Percentiles rank a stretch among this genome's conserved stretches.
These are phyloP conservation scores for Drymonia ruficornis DNA, from an alignment of 2,888 invertebrate genomes.

Conservation along the genomic window DNA sequence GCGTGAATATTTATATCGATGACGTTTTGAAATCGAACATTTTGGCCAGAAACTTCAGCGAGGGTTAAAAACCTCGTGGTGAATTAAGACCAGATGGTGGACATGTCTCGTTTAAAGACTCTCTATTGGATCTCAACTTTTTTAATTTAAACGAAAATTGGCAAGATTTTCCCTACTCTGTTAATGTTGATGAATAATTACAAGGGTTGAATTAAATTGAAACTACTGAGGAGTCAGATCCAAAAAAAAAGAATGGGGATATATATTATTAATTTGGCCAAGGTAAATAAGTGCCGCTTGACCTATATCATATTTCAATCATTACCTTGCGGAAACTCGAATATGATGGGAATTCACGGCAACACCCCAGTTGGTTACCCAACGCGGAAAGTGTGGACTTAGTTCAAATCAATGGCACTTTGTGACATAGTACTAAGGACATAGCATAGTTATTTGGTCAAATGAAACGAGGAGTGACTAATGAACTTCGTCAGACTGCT, in stretches of 20 bases:
- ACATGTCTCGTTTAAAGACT: too few species aligned
- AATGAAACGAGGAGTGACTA: neutral
- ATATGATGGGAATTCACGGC: neutral
- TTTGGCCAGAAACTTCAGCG: too few species aligned
- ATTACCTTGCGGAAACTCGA: neutral
- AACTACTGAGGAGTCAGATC: too few species aligned
- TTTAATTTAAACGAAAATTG: too few species aligned
- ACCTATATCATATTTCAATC: neutral
- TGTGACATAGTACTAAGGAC: neutral
- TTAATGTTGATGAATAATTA: too few species aligned
- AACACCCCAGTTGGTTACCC: neutral
- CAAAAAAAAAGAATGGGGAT: neutral
- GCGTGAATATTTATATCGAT: too few species aligned
- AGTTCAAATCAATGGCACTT: neutral
- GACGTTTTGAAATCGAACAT: too few species aligned
- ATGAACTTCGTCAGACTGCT: neutral
- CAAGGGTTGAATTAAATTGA: too few species aligned
- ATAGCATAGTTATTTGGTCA: neutral
- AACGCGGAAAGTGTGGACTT: neutral
- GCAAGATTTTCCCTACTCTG: too few species aligned
- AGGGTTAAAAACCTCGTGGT: too few species aligned
- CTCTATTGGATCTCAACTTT: too few species aligned
- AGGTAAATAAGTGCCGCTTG: constrained; percentile 24
- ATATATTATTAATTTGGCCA: constrained; percentile 14
- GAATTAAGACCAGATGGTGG: too few species aligned